Base-by-base conservation (phyloP, 2,113 vertebrate genomes). In the Theristicus caerulescens region DNA sequence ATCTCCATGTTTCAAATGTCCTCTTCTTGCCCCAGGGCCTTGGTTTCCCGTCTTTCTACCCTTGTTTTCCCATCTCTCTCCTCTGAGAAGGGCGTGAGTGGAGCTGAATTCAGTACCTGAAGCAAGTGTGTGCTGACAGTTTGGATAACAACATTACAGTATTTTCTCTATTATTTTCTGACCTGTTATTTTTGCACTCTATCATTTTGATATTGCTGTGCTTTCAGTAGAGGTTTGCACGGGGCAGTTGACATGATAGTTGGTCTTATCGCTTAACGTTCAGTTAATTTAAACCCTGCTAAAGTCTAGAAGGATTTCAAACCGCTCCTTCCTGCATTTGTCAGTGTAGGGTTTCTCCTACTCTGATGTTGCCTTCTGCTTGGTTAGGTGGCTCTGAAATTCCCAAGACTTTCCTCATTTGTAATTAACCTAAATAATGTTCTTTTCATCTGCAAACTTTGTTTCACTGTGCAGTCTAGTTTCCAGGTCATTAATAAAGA, bases 401-500 rank as follows among this genome's bases (percentile, higher is more conserved):
- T 93, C 90, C 88, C 92, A 73, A 86, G 76, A 14, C 52, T 66
- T 66, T 93, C 57, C 6, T 82, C 32, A 1, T 51, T 93, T 86
- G 31, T 95, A 84, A 92, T 90, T 92, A 95, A 94, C 80, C 76
- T 94, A 88, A 94, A 95, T 90, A 90, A 82, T 2, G 13, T 85
- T 86, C 90, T 90, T 97, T 88, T 94, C 54, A 77, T 96, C 90
- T 84, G 69, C 88, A 92, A 71, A 93, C 76, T 91, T 90, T 73
- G 59, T 86, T 88, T 73, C 79, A 34, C 29, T 12, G 11, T 36
- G 55, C 86, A 93, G 55, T 82, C 86, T 83, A 47, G 26, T 93
- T 96, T 96, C 72, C 80, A 86, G 57, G 42, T 77, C 90, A 86
- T 96, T 97, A 93, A 82, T 95, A 83, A 91, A 93, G 87, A 82